A percentile compares a stretch with the other conserved stretches of the same genome.
These are phyloP conservation scores for Paradisaea rubra DNA, from an alignment of 2,113 vertebrate species.

Conservation along the genomic window DNA sequence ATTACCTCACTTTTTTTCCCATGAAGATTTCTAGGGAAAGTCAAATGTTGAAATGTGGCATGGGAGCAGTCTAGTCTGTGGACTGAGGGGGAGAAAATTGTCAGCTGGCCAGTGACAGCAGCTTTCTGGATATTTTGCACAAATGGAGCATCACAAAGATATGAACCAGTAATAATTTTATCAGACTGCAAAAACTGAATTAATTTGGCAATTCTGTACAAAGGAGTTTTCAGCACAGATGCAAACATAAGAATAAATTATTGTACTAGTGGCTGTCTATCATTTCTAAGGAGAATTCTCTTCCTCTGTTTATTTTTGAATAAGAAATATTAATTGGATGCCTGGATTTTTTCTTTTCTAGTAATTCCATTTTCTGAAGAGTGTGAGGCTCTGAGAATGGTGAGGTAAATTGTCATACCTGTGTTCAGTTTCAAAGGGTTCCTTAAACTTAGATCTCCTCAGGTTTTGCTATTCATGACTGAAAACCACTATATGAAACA, in stretches of 20 bases:
- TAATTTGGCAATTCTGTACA: neutral
- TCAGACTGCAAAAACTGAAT: neutral
- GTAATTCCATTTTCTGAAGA: neutral
- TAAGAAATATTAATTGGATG: neutral
- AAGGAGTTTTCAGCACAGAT: neutral
- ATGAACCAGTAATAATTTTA: neutral
- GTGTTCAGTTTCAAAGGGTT: neutral
- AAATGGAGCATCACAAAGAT: neutral
- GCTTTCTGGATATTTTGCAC: neutral
- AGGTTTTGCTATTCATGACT: neutral
- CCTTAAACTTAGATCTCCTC: neutral
- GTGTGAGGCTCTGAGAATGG: neutral
- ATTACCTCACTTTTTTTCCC: neutral
- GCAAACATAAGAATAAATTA: neutral
- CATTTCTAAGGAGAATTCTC: neutral
- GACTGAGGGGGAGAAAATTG: neutral
- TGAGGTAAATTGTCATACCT: neutral
- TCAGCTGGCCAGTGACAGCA: neutral
- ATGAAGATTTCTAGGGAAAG: neutral
- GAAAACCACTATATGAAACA: neutral
- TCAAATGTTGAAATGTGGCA: neutral
- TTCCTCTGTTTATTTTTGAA: neutral
- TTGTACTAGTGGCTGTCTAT: neutral
- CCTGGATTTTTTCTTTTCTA: neutral
- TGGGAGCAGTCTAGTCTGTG: neutral